Percentiles rank a stretch among this genome's conserved stretches.
phyloP scores from a whole-genome alignment of 2,888 invertebrate genomes.

The Miltochrista miniata region DNA sequence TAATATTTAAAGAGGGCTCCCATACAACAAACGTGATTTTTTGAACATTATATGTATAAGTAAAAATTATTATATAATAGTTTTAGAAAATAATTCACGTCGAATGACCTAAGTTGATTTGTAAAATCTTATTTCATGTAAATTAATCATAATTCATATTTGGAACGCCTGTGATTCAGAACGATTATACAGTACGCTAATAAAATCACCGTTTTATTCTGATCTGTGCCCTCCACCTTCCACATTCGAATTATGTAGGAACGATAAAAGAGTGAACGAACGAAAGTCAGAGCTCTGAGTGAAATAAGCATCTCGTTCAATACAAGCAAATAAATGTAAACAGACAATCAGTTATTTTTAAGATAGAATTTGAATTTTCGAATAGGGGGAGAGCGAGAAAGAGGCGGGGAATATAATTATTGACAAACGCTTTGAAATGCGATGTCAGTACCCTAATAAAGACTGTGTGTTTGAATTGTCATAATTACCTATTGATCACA shows the following conservation, averaged over 20 bases:
- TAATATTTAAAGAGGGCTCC: too few species aligned
- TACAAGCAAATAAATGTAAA: conserved; percentile 77
- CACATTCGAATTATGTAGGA: conserved; percentile 19
- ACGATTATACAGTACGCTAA: conserved; percentile 68
- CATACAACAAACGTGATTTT: too few species aligned
- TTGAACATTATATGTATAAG: too few species aligned
- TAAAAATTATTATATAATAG: too few species aligned
- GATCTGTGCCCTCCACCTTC: conserved; percentile 36
- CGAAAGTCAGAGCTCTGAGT: conserved; percentile 46
- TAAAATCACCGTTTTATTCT: conserved; percentile 61
- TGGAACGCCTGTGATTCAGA: conserved; percentile 66
- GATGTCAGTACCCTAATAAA: conserved; percentile 15
- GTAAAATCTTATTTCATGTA: conserved; percentile 61
- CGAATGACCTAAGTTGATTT: conserved; percentile 63
- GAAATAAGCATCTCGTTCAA: conserved; percentile 68
- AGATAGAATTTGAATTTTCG: conserved; percentile 68
- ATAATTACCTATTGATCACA: conserved; percentile 32
- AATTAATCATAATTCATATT: conserved; percentile 60
- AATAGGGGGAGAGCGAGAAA: conserved; percentile 38
- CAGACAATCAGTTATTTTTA: conserved; percentile 80
- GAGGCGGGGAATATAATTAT: conserved; percentile 44
- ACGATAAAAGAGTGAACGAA: conserved; percentile 27
- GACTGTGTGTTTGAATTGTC: conserved; percentile 42
- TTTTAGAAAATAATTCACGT: conserved; percentile 27
- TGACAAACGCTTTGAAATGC: conserved; percentile 62